Evolutionary conservation across 1,140 invertebrate genomes (phyloP).

Genomic region (Zaprionus gabonicus): DNA sequence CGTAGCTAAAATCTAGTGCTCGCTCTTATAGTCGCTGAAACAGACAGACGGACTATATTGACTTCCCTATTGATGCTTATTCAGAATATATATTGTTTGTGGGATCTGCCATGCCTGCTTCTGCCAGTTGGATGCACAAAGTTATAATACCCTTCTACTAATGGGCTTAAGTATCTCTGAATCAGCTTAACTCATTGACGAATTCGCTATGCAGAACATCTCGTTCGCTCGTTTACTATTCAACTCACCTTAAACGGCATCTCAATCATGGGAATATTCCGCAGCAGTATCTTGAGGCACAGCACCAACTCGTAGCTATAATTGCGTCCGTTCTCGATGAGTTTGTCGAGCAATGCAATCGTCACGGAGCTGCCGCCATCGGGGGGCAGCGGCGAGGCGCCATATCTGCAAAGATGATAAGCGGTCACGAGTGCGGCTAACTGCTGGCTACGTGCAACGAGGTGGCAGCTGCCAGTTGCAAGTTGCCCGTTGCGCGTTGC

Average conservation of each 20-base stretch:
- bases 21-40: too few relatives aligned
- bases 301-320: slow-evolving; percentile 88
- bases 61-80: too few relatives aligned
- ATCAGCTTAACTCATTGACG: too few relatives aligned
- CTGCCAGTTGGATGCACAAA: too few relatives aligned
- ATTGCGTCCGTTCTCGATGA: slow-evolving; percentile 86
- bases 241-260: slow-evolving; percentile 83
- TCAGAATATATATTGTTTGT: too few relatives aligned
- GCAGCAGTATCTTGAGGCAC: slow-evolving; percentile 88
- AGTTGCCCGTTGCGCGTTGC: slow-evolving; percentile 29
- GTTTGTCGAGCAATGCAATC: slow-evolving; percentile 86
- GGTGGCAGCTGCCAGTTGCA: slow-evolving; percentile 41
- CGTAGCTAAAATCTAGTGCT: too few relatives aligned
- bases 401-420: slow-evolving; percentile 74
- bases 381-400: slow-evolving; percentile 75
- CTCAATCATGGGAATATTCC: slow-evolving; percentile 86
- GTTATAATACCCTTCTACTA: too few relatives aligned
- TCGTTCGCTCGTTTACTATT: background rate
- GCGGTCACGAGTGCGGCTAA: slow-evolving; percentile 37
- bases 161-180: too few relatives aligned
- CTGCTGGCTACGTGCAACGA: slow-evolving; percentile 48
- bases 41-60: too few relatives aligned
- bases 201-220: too few relatives aligned
- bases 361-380: slow-evolving; percentile 80
- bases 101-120: too few relatives aligned